phyloP scores from a whole-genome alignment of 2,888 invertebrate species.

The Acrocyrtus sp. region DNA sequence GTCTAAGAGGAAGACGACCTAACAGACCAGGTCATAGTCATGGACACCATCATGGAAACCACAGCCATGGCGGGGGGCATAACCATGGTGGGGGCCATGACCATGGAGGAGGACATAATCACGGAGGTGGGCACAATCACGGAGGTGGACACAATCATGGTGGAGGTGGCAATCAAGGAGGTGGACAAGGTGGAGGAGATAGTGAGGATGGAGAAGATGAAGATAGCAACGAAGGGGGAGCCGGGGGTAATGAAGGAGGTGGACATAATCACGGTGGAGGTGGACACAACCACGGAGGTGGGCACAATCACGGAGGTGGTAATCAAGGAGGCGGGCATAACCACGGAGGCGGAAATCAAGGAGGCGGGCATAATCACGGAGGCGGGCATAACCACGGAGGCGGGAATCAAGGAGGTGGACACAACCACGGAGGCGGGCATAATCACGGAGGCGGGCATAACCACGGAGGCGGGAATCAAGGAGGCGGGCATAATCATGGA shows the following conservation, averaged over 20 bases:
- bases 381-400: neutral
- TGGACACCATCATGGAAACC: no score
- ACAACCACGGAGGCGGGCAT: neutral
- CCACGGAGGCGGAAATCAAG: neutral
- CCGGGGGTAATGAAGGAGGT: conserved; percentile 7
- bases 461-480: neutral
- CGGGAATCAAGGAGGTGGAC: neutral
- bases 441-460: neutral
- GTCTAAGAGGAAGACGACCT: no score
- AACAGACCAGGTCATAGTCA: neutral
- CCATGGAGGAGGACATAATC: conserved; percentile 19
- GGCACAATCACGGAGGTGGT: neutral
- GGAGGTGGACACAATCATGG: neutral
- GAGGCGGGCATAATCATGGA: neutral
- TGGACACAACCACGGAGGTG: neutral
- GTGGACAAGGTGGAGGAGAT: neutral
- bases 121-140: neutral
- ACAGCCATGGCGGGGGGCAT: no score
- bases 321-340: neutral
- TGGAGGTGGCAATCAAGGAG: neutral
- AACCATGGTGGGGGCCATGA: conserved; percentile 1
- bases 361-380: neutral
- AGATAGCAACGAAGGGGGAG: neutral
- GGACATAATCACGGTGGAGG: neutral
- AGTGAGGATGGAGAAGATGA: neutral